Evolutionary conservation across 1,140 invertebrate species (phyloP), one percentile per base, ranked within the genome.

Genomic region (Bombus consobrinus): DNA sequence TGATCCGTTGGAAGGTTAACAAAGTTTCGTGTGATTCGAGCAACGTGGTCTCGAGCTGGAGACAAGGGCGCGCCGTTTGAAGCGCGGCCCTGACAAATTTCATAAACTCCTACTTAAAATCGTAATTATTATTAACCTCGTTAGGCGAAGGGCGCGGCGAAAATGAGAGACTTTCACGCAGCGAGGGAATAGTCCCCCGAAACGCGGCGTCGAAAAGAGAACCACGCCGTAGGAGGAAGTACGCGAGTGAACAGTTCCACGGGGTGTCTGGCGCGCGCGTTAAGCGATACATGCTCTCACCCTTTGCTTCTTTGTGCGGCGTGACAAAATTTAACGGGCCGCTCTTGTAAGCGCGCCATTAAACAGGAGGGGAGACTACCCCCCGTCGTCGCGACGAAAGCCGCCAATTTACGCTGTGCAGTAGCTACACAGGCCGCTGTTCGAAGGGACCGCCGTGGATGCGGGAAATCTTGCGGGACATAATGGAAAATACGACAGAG

Each of bases 271-370:
- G 37, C 47, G 75, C 2, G 82, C 47, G 77, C 62, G 89, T 85
- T 90, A 87, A 88, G 83, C 86, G 88, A 89, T 90, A 89, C 79
- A 80, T 3, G 53, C 75, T 80, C 85, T 80, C 89, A 84, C 89
- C 88, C 88, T 90, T 86, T 85, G 81, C 81, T 62, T 83, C 90
- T 91, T 91, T 91, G 90, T 89, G 78, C 57, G 71, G 78, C 57
- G 84, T 79, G 90, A 91, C 87, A 91, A 91, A 91, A 91, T 90
- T 91, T 87, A 84, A 88, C 89, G 75, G 74, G 81, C 89, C 75
- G 62, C 77, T n/a, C 85, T 75, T 81, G 86, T 88, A 88, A 84
- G 87, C 90, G 89, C 89, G 89, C 87, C 89, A 91, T 91, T 91
- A 90, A 87, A 85, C 85, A 84, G 34, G 74, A 28, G 73, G 57